phyloP scores from a whole-genome alignment of 2,113 vertebrate species.

The Pachyramphus minor region DNA sequence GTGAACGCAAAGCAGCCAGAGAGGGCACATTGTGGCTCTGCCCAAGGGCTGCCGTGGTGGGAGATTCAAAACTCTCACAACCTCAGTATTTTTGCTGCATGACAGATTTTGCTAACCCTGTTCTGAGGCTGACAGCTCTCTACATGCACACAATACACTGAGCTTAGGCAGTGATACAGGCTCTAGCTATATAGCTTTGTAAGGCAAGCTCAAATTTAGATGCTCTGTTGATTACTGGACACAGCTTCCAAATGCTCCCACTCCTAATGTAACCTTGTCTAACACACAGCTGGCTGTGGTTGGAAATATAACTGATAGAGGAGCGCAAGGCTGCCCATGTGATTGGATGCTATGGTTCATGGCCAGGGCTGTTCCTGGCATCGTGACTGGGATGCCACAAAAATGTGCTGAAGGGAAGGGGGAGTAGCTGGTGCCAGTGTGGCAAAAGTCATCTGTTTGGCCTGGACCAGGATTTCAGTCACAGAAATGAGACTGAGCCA shows the following conservation, averaged over 20 bases:
- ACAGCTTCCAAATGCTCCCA: neutral
- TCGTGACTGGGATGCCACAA: neutral
- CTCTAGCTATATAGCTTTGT: neutral
- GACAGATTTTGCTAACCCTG: neutral
- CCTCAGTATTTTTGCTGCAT: neutral
- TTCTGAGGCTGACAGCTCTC: neutral
- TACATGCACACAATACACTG: neutral
- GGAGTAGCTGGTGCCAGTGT: fast-evolving
- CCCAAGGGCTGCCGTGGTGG: fast-evolving
- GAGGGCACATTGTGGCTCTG: neutral
- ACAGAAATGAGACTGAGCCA: fast-evolving
- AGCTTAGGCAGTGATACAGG: neutral
- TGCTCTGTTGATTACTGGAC: neutral
- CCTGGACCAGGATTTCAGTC: neutral
- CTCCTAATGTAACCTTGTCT: neutral
- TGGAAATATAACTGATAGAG: neutral
- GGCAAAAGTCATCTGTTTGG: neutral
- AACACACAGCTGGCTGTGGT: fast-evolving
- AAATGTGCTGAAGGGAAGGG: neutral
- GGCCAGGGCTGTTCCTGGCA: neutral
- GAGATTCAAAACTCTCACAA: neutral
- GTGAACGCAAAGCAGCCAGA: neutral
- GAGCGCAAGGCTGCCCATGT: neutral
- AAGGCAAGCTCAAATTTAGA: neutral
- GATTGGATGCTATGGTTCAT: neutral